A percentile compares a stretch with the other conserved stretches of the same genome.
phyloP scores from a whole-genome alignment of 2,113 vertebrate genomes.

The Cacatua alba region DNA sequence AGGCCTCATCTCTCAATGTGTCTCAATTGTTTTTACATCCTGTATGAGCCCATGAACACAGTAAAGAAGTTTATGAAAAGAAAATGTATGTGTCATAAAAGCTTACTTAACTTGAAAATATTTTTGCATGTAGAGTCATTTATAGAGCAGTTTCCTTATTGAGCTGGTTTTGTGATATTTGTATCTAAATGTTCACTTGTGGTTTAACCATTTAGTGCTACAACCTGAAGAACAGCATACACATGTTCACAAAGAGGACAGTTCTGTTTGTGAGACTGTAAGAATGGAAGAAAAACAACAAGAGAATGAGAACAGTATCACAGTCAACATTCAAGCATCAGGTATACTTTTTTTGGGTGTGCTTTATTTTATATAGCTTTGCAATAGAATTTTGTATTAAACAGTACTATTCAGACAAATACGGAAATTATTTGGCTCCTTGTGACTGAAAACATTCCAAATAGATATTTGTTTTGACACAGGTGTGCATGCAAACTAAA shows the following conservation, averaged over 20 bases:
- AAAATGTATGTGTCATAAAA: neutral
- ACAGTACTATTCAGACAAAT: neutral
- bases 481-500: neutral
- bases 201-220: neutral
- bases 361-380: neutral
- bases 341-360: conserved; percentile 44
- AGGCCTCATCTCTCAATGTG: neutral
- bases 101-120: neutral
- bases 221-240: neutral
- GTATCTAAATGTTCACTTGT: neutral
- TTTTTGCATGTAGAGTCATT: neutral
- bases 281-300: neutral
- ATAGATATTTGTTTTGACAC: neutral
- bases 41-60: neutral
- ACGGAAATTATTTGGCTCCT: neutral
- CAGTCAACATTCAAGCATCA: conserved; percentile 66
- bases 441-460: neutral
- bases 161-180: neutral
- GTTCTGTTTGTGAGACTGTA: conserved; percentile 10
- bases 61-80: neutral
- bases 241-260: conserved; percentile 5
- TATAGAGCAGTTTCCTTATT: neutral
- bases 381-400: neutral
- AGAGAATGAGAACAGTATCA: conserved; percentile 25
- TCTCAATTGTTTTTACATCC: neutral